Evolutionary conservation across 2,888 invertebrate genomes (phyloP), one percentile per base, ranked within the genome.

Genomic region (Tortrix viridana): DNA sequence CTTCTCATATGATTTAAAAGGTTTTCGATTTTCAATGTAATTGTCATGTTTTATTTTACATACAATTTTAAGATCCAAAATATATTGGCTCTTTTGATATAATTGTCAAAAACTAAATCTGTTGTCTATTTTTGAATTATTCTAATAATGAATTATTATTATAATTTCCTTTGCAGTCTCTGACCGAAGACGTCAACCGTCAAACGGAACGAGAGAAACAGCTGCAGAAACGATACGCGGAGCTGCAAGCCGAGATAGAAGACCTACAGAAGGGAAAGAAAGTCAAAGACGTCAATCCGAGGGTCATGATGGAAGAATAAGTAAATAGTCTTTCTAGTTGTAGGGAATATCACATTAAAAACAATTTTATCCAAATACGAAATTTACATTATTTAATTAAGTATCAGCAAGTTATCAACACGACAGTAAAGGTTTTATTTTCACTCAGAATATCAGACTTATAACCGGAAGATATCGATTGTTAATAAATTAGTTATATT

Each of bases 201-300:
- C 98, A 99, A 90, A 97, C 96, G 74, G 97, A 98, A 69, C 93
- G 99, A 60, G 99, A 99, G 83, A 96, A 95, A 73, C 94, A 94
- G 63, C 89, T 99, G 53, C 99, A 99, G 89, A 94, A 94, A 66
- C 94, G 95, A 73, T 99, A 96, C 81, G 94, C 95, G 0, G 95
- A 96, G 67, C 91, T 98, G 0, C 95, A 95, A 70, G 93, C 94
- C 3, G 94, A 95, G 72, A 74, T 94, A 7, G 93, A 93, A 73
- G 90, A 91, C 5, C 71, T 91, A 1, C 86, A 88, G 63, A 89
- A 88, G 71, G 76, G 77, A 22, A 77, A 76, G 60, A 80, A 79
- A 38, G 68, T 71, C 9, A 81, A 74, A 64, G 81, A 78, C 60
- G 48, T 64, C 0, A 77, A 77, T 19, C 57, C 50, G 46, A 46